phyloP scores from a whole-genome alignment of 2,888 invertebrate genomes.

The Synanthedon formicaeformis region DNA sequence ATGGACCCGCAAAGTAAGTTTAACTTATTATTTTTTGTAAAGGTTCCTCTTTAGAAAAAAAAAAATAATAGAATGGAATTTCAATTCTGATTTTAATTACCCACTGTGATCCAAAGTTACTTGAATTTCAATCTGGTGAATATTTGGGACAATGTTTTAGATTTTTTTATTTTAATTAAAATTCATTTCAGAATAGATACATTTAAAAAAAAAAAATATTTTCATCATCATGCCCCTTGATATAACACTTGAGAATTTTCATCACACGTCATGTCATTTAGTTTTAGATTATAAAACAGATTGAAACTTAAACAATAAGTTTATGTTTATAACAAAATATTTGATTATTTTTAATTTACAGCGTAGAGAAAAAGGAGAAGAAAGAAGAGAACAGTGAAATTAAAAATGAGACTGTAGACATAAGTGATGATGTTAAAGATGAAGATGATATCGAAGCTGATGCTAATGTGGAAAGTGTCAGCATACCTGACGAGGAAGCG shows the following conservation, averaged over 20 bases:
- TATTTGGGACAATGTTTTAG: no score
- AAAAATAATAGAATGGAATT: background rate
- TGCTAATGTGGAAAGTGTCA: background rate
- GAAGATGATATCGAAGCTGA: conserved; percentile 1
- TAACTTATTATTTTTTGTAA: background rate
- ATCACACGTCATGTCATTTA: no score
- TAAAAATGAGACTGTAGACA: conserved; percentile 2
- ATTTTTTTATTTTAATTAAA: no score
- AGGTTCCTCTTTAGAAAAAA: background rate
- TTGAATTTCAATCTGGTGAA: no score
- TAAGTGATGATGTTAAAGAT: conserved; percentile 6
- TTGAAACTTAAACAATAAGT: no score
- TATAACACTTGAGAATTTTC: no score
- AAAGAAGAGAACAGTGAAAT: conserved; percentile 5
- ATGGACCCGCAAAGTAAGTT: conserved; percentile 49
- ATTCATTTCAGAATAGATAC: no score
- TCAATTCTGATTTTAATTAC: background rate
- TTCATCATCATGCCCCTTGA: no score
- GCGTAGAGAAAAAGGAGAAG: conserved; percentile 7
- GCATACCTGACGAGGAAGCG: no score
- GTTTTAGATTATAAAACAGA: no score
- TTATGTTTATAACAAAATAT: background rate
- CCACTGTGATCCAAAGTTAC: no score
- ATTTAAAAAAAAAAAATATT: no score
- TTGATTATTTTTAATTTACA: conserved; percentile 11